These are phyloP conservation scores for Chloroceryle aenea DNA, from an alignment of 2,113 vertebrate genomes.

Conservation along the genomic window DNA sequence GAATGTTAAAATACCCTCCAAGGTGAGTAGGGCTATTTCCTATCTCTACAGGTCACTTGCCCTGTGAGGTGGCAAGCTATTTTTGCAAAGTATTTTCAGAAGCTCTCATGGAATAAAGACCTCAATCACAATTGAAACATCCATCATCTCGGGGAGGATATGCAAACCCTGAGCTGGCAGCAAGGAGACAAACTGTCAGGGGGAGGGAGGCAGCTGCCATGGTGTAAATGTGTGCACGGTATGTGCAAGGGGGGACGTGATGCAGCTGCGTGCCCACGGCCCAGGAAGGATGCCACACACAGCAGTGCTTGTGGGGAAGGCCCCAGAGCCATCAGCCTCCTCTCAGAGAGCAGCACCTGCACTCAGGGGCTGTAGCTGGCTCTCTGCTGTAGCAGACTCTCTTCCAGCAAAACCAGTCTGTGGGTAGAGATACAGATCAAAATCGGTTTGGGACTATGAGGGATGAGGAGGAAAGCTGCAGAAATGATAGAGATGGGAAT, in stretches of 20 bases:
- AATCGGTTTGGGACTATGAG: not conserved
- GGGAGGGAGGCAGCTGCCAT: not conserved
- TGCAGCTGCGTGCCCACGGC: not conserved
- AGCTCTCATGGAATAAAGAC: not conserved
- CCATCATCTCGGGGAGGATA: constrained; percentile 31
- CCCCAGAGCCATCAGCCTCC: not conserved
- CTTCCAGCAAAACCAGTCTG: not conserved
- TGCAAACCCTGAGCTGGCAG: not conserved
- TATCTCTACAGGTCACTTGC: constrained; percentile 3
- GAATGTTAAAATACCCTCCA: constrained; percentile 11
- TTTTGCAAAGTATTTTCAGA: not conserved
- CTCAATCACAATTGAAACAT: constrained; percentile 50
- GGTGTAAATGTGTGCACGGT: not conserved
- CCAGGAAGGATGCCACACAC: not conserved
- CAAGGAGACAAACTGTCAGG: not conserved
- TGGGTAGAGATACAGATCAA: not conserved
- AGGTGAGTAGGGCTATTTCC: constrained; percentile 19
- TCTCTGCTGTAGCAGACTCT: not conserved
- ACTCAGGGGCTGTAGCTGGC: fast-evolving
- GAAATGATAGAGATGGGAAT: not conserved
- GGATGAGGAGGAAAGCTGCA: not conserved
- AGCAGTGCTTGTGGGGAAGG: fast-evolving
- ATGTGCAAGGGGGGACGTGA: not conserved
- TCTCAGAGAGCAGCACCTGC: not conserved
- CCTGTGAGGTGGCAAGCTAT: not conserved